Evolutionary conservation across 53 echinoderm and acorn worm genomes (phyloP).

Genomic region (Apostichopus leukothele): DNA sequence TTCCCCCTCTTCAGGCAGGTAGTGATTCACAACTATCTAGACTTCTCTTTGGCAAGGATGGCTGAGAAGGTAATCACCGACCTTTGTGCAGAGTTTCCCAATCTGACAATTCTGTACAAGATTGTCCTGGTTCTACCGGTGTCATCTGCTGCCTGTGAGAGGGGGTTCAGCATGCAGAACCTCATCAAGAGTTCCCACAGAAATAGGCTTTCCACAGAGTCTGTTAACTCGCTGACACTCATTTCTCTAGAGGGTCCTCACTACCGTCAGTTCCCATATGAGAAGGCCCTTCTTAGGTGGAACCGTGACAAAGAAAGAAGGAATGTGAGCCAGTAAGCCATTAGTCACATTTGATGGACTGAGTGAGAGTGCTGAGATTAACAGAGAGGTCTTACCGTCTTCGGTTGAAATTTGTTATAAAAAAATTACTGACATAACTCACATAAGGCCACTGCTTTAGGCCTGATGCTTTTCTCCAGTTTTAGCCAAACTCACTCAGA

Average conservation of each 20-base stretch:
- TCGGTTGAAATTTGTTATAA: not conserved
- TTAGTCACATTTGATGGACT: conserved; percentile 8
- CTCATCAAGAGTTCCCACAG: conserved; percentile 8
- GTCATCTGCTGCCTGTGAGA: conserved; percentile 25
- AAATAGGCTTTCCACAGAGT: not conserved
- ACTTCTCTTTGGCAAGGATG: conserved; percentile 7
- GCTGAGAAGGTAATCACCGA: conserved; percentile 22
- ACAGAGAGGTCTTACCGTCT: conserved; percentile 12
- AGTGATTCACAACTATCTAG: conserved; percentile 11
- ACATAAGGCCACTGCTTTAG: conserved; percentile 5
- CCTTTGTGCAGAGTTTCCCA: not conserved
- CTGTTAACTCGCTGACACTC: conserved; percentile 4
- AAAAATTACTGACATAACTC: conserved; percentile 8
- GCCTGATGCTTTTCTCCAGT: conserved; percentile 5
- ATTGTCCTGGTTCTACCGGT: not conserved
- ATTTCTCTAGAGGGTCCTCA: conserved; percentile 4
- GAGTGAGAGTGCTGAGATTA: conserved; percentile 9
- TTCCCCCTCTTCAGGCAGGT: conserved; percentile 30
- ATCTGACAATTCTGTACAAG: not conserved
- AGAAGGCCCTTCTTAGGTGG: conserved; percentile 27
- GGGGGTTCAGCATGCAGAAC: conserved; percentile 13
- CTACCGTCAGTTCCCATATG: conserved; percentile 19
- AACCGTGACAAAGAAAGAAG: conserved; percentile 1
- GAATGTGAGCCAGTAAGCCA: not conserved
- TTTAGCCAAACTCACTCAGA: conserved; percentile 12